phyloP scores from a whole-genome alignment of 2,797 vertebrate species.

The Aldrovandia affinis region DNA sequence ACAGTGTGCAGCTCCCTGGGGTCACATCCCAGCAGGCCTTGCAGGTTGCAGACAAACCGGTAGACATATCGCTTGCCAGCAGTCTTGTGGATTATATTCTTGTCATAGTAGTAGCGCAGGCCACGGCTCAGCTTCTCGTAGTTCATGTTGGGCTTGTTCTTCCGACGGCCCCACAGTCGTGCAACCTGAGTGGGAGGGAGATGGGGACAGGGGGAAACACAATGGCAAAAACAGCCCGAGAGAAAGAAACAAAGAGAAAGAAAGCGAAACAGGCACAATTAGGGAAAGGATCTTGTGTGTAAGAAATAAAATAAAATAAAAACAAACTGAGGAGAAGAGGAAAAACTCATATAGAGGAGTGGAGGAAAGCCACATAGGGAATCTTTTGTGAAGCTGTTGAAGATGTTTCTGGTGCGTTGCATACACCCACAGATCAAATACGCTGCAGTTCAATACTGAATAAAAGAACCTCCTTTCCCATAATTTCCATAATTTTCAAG shows the following conservation, averaged over 20 bases:
- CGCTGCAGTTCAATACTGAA: not conserved
- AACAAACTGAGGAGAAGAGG: not conserved
- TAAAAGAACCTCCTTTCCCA: not conserved
- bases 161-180: slow-evolving; percentile 68
- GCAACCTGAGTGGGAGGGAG: slow-evolving; percentile 58
- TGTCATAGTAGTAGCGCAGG: slow-evolving; percentile 74
- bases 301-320: not conserved
- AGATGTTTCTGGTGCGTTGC: not conserved
- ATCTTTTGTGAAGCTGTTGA: not conserved
- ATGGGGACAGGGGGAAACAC: not conserved
- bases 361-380: not conserved
- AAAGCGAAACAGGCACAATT: not conserved
- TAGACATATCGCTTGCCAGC: slow-evolving; percentile 72
- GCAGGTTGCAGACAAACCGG: slow-evolving; percentile 73
- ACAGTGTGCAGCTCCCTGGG: slow-evolving; percentile 64
- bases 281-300: not conserved
- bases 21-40: slow-evolving; percentile 69
- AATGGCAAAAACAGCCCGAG: not conserved
- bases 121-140: slow-evolving; percentile 74
- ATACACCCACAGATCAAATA: not conserved
- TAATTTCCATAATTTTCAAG: not conserved
- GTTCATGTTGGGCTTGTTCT: slow-evolving; percentile 78
- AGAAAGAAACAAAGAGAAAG: not conserved
- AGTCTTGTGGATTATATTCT: slow-evolving; percentile 74
- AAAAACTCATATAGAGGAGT: not conserved